Conservation (phyloP, 2,888 invertebrate species). For the Escarpia spicata region DNA sequence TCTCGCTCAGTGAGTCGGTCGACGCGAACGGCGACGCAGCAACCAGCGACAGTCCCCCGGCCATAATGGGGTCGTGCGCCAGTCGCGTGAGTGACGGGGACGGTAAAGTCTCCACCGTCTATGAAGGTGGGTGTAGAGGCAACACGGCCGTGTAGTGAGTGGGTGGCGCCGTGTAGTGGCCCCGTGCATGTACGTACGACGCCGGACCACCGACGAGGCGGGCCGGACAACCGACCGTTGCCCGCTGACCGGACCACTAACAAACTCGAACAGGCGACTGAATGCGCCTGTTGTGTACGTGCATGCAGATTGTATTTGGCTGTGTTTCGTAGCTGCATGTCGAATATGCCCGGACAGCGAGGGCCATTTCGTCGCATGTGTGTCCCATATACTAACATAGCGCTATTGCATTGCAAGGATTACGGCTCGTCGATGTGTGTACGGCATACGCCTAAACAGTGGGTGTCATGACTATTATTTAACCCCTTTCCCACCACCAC, state of each 20-base stretch:
- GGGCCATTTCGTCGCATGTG: background rate
- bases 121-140: constrained; percentile 1
- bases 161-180: background rate
- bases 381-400: background rate
- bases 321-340: background rate
- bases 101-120: constrained; percentile 5
- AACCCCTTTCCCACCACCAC: background rate
- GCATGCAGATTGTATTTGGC: background rate
- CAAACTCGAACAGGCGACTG: background rate
- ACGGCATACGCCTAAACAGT: background rate
- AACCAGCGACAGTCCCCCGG: background rate
- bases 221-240: background rate
- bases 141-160: background rate
- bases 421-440: background rate
- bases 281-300: background rate
- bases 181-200: background rate
- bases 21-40: background rate
- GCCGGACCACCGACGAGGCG: background rate
- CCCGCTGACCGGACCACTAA: background rate
- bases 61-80: background rate
- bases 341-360: background rate
- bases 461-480: background rate
- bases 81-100: background rate
- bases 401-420: background rate
- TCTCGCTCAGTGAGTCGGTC: background rate